A percentile compares a stretch with the other conserved stretches of the same genome.
Conservation (phyloP, 2,888 invertebrate genomes). For the Tanypteryx hageni region DNA sequence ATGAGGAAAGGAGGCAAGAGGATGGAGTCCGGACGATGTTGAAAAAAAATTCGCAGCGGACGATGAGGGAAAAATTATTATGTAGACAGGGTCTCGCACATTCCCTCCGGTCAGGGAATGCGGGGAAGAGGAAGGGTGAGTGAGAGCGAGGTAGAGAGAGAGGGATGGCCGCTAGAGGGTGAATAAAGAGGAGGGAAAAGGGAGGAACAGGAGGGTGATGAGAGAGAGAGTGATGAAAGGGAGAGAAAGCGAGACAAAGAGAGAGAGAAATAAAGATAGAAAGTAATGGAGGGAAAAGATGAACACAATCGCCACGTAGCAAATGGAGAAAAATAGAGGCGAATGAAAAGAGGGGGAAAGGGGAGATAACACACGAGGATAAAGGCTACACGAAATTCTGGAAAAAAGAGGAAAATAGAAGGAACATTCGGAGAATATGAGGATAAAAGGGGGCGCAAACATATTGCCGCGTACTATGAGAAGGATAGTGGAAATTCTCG, state of each 20-base stretch:
- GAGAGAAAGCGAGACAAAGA: neutral
- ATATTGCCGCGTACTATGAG: neutral
- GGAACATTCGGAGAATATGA: neutral
- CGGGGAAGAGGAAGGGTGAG: neutral
- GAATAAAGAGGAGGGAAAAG: neutral
- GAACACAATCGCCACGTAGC: neutral
- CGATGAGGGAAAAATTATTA: slow-evolving; percentile 62
- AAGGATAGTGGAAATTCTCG: neutral
- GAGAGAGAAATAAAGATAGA: neutral
- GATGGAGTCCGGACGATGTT: slow-evolving; percentile 44
- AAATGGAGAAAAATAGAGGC: slow-evolving; percentile 8
- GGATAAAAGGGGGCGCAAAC: neutral
- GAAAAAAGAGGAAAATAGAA: neutral
- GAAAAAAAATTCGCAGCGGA: slow-evolving; percentile 45
- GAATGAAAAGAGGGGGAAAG: neutral
- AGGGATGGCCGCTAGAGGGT: neutral
- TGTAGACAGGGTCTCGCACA: slow-evolving; percentile 43
- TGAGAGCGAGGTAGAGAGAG: neutral
- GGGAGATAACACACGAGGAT: neutral
- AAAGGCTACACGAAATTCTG: neutral
- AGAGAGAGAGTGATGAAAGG: neutral
- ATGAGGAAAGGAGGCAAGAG: neutral
- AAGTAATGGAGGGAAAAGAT: no score
- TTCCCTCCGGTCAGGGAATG: slow-evolving; percentile 3
- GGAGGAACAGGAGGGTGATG: neutral